Base-by-base conservation (phyloP, 1,140 invertebrate species). In the Aphelenchoides fujianensis region DNA sequence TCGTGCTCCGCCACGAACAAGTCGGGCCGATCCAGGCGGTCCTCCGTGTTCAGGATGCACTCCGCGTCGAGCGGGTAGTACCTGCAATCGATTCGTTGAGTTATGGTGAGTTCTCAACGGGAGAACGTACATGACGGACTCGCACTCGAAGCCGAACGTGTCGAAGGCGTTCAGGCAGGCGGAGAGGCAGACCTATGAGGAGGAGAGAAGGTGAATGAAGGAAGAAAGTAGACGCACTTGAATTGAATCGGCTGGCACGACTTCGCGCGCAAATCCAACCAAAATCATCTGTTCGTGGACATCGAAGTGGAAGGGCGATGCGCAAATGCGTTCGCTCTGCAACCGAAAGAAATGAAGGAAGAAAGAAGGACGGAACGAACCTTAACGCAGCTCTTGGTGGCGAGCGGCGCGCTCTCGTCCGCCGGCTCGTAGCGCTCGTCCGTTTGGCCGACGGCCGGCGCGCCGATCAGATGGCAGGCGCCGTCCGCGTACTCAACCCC, bases 111-210 rank as follows among this genome's bases (percentile, higher is more conserved):
- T n/a, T n/a, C n/a, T n/a, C n/a, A n/a, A n/a, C n/a, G n/a, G n/a
- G n/a, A n/a, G n/a, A n/a, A n/a, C n/a, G n/a, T n/a, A 79, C 80
- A 78, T 80, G 3, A 71, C 76, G 27, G 78, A 83, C 70, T 83
- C 83, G 63, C 82, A 83, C 64, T 83, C 82, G 48, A 83, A 83
- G 9, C 82, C 82, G 54, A 84, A 84, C 16, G 81, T 84, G 41
- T 84, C 83, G 36, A 84, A 84, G 34, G 80, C 72, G 70, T 84
- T 82, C 48, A 83, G 68, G 68, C 82, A 83, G 28, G 82, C 82
- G 34, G 80, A 70, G 34, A 83, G 66, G 69, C 80, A 82, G 16
- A 80, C 61, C 66, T n/a, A n/a, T n/a, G n/a, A n/a, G n/a, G n/a
- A n/a, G n/a, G n/a, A n/a, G n/a, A n/a, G n/a, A n/a, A n/a, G n/a